phyloP scores from a whole-genome alignment of 2,113 vertebrate genomes.

The Paradoxurus hermaphroditus region DNA sequence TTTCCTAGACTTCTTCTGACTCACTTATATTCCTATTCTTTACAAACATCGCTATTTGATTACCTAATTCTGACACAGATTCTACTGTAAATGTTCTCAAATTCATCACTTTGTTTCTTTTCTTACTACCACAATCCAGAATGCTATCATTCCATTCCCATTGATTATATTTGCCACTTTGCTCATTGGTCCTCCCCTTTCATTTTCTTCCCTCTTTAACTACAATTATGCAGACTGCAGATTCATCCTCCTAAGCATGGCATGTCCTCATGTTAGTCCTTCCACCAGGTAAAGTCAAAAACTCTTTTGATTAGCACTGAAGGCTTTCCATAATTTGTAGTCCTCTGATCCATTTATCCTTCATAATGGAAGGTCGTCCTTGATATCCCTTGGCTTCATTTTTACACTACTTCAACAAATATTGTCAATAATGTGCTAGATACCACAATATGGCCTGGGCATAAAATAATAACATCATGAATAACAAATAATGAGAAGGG shows the following conservation, averaged over 20 bases:
- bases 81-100: neutral
- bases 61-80: neutral
- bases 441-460: neutral
- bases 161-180: neutral
- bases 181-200: neutral
- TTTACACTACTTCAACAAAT: neutral
- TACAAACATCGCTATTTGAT: neutral
- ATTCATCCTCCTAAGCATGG: neutral
- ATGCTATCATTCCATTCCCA: neutral
- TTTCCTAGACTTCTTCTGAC: neutral
- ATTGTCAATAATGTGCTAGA: neutral
- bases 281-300: neutral
- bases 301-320: neutral
- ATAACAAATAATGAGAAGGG: neutral
- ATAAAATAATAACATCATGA: neutral
- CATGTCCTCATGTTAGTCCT: neutral
- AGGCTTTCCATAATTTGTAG: neutral
- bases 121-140: neutral
- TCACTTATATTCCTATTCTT: neutral
- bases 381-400: neutral
- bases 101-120: neutral
- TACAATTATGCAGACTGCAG: no score
- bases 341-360: neutral
- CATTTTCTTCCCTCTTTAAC: neutral
- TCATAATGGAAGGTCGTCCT: neutral